These are phyloP conservation scores for Synchiropus splendidus DNA, from an alignment of 2,113 vertebrate genomes.

Conservation along the genomic window DNA sequence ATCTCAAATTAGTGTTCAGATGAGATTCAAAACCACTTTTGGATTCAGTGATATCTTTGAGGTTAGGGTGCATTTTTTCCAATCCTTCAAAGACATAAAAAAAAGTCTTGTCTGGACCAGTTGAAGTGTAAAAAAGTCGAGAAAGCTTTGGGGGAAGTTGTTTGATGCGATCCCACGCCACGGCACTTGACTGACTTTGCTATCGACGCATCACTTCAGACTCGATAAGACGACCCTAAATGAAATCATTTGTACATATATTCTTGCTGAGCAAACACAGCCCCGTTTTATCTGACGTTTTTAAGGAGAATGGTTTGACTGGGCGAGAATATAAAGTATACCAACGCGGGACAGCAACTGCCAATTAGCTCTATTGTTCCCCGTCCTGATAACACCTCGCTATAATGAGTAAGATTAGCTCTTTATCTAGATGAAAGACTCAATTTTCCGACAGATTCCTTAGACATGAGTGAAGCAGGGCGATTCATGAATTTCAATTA, in stretches of 20 bases:
- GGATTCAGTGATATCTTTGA: slow-evolving; percentile 33
- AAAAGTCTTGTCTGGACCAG: slow-evolving; percentile 9
- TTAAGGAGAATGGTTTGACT: slow-evolving; percentile 32
- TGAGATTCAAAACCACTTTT: slow-evolving; percentile 38
- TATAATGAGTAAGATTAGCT: slow-evolving; percentile 72
- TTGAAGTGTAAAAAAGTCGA: slow-evolving; percentile 5
- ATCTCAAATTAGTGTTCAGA: slow-evolving; percentile 43
- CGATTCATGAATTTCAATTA: slow-evolving; percentile 74
- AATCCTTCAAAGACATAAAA: slow-evolving; percentile 57
- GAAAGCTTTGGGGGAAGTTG: slow-evolving; percentile 22
- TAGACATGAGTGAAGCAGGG: slow-evolving; percentile 62
- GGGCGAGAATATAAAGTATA: slow-evolving; percentile 48
- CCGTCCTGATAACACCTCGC: slow-evolving; percentile 64
- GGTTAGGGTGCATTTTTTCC: slow-evolving; percentile 51
- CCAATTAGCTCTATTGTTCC: slow-evolving; percentile 70
- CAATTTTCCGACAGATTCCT: slow-evolving; percentile 65
- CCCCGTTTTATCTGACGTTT: not conserved
- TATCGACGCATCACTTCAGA: slow-evolving; percentile 5
- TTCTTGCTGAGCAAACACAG: not conserved
- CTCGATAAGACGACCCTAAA: not conserved
- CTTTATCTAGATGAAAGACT: slow-evolving; percentile 75
- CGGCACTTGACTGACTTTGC: slow-evolving; percentile 25
- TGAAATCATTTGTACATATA: not conserved
- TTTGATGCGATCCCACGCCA: slow-evolving; percentile 24
- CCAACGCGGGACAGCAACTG: slow-evolving; percentile 59